phyloP scores from a whole-genome alignment of 2,797 vertebrate genomes.

The Rhabdomys pumilio region DNA sequence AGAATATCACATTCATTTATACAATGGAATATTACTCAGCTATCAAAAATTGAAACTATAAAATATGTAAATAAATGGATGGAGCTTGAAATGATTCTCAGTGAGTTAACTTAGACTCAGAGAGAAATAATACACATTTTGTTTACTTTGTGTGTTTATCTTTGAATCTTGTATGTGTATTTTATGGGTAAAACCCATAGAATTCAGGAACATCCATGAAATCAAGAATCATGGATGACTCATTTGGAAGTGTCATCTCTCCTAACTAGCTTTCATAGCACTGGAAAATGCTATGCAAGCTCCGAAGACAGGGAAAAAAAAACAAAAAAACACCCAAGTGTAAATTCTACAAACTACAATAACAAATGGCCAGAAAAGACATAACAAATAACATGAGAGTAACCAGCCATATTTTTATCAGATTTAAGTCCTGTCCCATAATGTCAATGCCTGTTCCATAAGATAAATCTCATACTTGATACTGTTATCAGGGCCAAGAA shows the following conservation, averaged over 20 bases:
- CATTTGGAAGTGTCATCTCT: neutral
- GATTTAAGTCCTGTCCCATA: neutral
- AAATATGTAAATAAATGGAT: neutral
- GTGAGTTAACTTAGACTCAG: neutral
- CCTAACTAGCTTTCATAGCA: neutral
- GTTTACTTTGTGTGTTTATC: neutral
- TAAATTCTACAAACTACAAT: neutral
- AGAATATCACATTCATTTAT: neutral
- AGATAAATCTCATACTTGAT: neutral
- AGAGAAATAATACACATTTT: neutral
- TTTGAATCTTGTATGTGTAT: neutral
- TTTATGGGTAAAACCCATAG: too few species aligned
- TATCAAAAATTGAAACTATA: neutral
- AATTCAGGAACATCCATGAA: too few species aligned
- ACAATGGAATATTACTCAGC: neutral
- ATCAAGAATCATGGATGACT: neutral
- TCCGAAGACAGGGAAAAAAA: neutral
- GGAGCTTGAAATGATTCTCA: neutral
- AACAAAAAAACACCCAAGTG: neutral
- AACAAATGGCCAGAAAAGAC: neutral
- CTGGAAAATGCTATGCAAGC: neutral
- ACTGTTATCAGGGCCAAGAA: neutral
- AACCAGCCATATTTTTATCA: neutral
- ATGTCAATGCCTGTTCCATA: neutral
- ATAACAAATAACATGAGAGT: neutral